Evolutionary conservation across 2,888 invertebrate genomes (phyloP).

Genomic region (Leistus spinibarbis): DNA sequence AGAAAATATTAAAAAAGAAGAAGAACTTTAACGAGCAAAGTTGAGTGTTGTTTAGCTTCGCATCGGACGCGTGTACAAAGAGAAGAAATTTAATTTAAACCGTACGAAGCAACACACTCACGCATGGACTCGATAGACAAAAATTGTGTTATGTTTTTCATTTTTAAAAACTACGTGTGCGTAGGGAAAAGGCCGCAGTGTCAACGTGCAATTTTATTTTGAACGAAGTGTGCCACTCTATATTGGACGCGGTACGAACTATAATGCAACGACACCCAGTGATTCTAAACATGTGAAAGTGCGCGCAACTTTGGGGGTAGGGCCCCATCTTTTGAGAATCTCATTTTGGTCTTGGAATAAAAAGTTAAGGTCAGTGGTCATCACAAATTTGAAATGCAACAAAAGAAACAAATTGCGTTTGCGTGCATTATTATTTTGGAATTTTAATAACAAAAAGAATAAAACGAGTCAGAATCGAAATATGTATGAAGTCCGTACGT

Average conservation of each 20-base stretch:
- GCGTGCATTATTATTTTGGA: background rate
- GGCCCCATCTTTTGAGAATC: background rate
- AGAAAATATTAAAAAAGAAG: background rate
- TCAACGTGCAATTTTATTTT: constrained; percentile 32
- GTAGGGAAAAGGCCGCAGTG: constrained; percentile 11
- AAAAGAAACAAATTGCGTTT: background rate
- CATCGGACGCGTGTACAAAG: background rate
- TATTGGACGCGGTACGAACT: constrained; percentile 13
- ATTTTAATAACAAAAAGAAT: constrained; percentile 32
- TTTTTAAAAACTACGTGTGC: background rate
- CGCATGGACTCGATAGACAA: background rate
- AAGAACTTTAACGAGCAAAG: background rate
- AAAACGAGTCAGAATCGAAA: constrained; percentile 28
- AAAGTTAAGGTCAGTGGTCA: background rate
- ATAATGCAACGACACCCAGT: background rate
- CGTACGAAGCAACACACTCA: background rate
- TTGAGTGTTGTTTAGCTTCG: background rate
- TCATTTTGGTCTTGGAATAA: background rate
- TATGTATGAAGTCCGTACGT: constrained; percentile 39
- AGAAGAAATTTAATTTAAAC: background rate
- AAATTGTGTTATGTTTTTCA: background rate
- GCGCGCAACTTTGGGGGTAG: constrained; percentile 3
- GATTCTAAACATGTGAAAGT: constrained; percentile 16
- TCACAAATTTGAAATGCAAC: no score
- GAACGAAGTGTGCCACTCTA: constrained; percentile 5